Conservation (phyloP, 1,140 invertebrate genomes). For the Cryptotermes secundus region DNA sequence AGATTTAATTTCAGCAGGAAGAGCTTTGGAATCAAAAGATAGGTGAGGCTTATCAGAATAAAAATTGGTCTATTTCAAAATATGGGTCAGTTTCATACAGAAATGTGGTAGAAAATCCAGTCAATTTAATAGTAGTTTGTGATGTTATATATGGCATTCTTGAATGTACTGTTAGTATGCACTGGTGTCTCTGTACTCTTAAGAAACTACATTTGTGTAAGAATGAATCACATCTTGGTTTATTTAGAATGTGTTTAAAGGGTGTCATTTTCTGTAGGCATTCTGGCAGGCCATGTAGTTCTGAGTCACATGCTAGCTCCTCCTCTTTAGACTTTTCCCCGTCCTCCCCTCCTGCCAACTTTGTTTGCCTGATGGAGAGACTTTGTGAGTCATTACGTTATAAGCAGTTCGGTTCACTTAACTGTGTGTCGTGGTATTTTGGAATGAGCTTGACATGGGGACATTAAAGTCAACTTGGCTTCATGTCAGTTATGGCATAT, state of each 20-base stretch:
- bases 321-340: not conserved
- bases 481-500: not conserved
- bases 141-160: not conserved
- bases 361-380: not conserved
- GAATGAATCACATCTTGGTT: not conserved
- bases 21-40: not conserved
- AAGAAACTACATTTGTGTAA: not conserved
- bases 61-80: not conserved
- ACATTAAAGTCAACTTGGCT: not conserved
- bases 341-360: not conserved
- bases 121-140: not conserved
- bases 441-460: not conserved
- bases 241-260: not conserved
- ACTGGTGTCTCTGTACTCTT: not conserved
- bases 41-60: not conserved
- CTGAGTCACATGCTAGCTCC: not conserved
- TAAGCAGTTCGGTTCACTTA: not conserved
- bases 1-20: not conserved
- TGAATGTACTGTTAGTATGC: not conserved
- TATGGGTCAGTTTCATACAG: not conserved
- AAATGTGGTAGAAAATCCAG: not conserved
- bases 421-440: not conserved
- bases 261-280: not conserved
- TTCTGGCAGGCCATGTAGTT: not conserved
- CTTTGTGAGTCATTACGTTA: constrained; percentile 8